These are phyloP conservation scores for Passer domesticus DNA, from an alignment of 2,113 vertebrate genomes.

Conservation along the genomic window DNA sequence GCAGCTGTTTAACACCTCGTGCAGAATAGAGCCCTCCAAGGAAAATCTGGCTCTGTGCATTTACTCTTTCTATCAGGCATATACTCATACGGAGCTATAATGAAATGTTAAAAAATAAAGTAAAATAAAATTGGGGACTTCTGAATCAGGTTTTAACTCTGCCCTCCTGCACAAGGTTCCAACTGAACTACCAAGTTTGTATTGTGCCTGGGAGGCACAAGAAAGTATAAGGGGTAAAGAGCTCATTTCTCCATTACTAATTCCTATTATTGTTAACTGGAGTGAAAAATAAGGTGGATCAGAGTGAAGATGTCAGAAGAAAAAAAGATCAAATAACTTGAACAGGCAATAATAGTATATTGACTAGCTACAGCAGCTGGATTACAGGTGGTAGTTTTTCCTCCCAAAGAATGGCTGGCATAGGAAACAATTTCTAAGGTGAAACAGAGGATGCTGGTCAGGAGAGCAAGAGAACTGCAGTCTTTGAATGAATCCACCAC, in stretches of 20 bases:
- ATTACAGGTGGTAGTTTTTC: not conserved
- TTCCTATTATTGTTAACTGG: constrained; percentile 12
- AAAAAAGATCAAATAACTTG: constrained; percentile 10
- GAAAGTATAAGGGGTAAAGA: not conserved
- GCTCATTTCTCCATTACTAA: constrained; percentile 26
- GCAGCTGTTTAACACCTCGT: constrained; percentile 16
- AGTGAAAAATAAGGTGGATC: constrained; percentile 22
- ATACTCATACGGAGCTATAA: not conserved
- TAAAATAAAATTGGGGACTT: constrained; percentile 25
- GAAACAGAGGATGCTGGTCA: not conserved
- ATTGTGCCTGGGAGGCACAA: not conserved
- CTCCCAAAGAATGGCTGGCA: not conserved
- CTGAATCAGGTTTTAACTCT: constrained; percentile 10
- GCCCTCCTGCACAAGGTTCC: not conserved
- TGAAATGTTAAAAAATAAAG: constrained; percentile 26
- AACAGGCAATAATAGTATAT: not conserved
- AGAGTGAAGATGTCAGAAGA: not conserved
- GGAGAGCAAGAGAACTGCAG: not conserved
- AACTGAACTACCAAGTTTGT: not conserved
- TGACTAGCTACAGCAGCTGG: not conserved
- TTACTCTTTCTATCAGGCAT: not conserved
- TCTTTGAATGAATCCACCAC: not conserved
- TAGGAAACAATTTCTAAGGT: not conserved
- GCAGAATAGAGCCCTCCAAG: constrained; percentile 23
- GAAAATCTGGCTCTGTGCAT: not conserved